phyloP scores from a whole-genome alignment of 2,888 invertebrate genomes.

The Trichogramma dendrolimi region DNA sequence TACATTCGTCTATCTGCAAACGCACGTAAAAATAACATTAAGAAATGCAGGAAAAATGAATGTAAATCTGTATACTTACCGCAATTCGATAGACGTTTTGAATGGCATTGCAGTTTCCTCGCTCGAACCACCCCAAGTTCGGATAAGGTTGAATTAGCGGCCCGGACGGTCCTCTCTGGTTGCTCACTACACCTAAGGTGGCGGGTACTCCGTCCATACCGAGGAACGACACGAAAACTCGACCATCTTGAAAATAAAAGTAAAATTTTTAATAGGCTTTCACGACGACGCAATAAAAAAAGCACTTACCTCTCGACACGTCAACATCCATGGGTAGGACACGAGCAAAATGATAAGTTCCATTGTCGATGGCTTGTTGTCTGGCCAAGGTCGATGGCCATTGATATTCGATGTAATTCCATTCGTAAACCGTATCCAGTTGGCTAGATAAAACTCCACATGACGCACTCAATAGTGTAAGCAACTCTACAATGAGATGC shows the following conservation, averaged over 20 bases:
- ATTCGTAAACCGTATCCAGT: conserved; percentile 57
- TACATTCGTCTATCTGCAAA: conserved; percentile 65
- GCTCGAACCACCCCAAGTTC: conserved; percentile 58
- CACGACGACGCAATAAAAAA: too few species aligned
- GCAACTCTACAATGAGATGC: too few species aligned
- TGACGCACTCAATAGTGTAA: too few species aligned
- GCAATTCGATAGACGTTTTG: conserved; percentile 71
- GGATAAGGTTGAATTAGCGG: conserved; percentile 61
- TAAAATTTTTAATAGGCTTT: too few species aligned
- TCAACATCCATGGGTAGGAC: conserved; percentile 30
- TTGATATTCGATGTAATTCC: conserved; percentile 69
- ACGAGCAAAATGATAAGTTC: conserved; percentile 34
- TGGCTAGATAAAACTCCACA: too few species aligned
- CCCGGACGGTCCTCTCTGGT: conserved; percentile 48
- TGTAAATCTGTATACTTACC: conserved; percentile 51
- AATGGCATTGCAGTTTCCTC: conserved; percentile 62
- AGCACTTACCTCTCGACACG: conserved; percentile 9
- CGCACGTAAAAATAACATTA: not conserved
- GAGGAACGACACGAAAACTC: conserved; percentile 65
- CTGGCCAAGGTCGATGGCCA: conserved; percentile 59
- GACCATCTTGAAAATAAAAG: conserved; percentile 28
- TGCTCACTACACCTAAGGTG: conserved; percentile 61
- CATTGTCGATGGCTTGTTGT: conserved; percentile 56
- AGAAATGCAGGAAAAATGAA: not conserved
- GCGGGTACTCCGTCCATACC: conserved; percentile 64